Base-by-base conservation (phyloP, 2,113 vertebrate genomes). In the Hucho hucho region DNA sequence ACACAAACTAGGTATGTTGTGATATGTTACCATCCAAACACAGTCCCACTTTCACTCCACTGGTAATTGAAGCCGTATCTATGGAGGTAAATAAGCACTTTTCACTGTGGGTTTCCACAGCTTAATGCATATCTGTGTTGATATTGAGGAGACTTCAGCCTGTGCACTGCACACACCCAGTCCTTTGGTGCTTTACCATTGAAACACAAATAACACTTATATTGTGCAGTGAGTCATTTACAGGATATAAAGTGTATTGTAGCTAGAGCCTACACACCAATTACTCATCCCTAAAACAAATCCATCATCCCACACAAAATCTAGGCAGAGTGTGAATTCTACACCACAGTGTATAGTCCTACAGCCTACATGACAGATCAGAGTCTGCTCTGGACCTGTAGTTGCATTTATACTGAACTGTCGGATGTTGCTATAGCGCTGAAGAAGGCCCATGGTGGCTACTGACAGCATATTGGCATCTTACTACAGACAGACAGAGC, bases 81-180 rank as follows among this genome's bases (percentile, higher is more conserved):
- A 49, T 77, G n/a, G 80, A 28, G 20, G 25, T 69, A 37, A 77
- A 67, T 49, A 64, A 24, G 74, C 74, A 83, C 74, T 79, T 74
- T 78, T 80, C 78, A 79, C 83, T 86, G 83, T 85, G 79, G 79
- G 72, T 75, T 69, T 75, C 26, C 63, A 75, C 73, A 72, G 76
- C 59, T 76, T 74, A 78, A 76, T 73, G 63, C 81, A 80, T 75
- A 85, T 79, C 71, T 77, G 64, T 84, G 78, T 80, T 70, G 70
- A 72, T 75, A 74, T 79, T 78, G 63, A 75, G 20, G 74, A 73
- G 65, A 49, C 22, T 69, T 75, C 56, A 56, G 5, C 4, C 61
- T 70, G 72, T 83, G 65, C 24, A 16, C 53, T 73, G 69, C 83
- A 69, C 24, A 20, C 9, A 71, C 75, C 46, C 75, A 70, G 65